Evolutionary conservation across 2,888 invertebrate species (phyloP).

Genomic region (Cerceris rybyensis): DNA sequence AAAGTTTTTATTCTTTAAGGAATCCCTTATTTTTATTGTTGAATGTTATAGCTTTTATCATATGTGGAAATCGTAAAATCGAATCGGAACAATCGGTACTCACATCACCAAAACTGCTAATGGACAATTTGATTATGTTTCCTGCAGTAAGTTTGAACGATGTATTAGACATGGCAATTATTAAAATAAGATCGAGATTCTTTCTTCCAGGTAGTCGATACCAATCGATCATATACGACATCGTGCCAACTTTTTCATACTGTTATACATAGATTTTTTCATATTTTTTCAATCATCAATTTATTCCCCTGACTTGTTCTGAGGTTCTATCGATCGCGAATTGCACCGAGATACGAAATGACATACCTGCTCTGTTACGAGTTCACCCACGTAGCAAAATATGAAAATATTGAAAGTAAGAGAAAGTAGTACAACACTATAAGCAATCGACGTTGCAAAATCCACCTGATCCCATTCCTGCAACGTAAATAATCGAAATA

Average conservation of each 20-base stretch:
- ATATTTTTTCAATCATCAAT: no score
- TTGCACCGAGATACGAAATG: not conserved
- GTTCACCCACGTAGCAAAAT: constrained; percentile 74
- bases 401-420: constrained; percentile 74
- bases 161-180: constrained; percentile 67
- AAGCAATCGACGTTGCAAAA: constrained; percentile 43
- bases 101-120: constrained; percentile 65
- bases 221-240: constrained; percentile 66
- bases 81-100: constrained; percentile 13
- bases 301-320: not conserved
- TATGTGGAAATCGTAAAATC: not conserved
- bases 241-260: constrained; percentile 54
- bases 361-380: constrained; percentile 66
- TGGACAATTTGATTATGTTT: constrained; percentile 69
- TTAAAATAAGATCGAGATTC: constrained; percentile 60
- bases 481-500: not conserved
- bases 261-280: constrained; percentile 14
- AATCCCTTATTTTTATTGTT: not conserved
- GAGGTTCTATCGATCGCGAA: constrained; percentile 2
- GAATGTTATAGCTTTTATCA: no score
- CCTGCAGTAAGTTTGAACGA: constrained; percentile 72
- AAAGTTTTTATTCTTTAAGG: not conserved
- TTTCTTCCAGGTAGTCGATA: constrained; percentile 50
- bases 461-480: constrained; percentile 41
- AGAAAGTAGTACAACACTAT: constrained; percentile 64